These are phyloP conservation scores for Drosophila subobscura DNA, from an alignment of 1,140 invertebrate species.

Conservation along the genomic window DNA sequence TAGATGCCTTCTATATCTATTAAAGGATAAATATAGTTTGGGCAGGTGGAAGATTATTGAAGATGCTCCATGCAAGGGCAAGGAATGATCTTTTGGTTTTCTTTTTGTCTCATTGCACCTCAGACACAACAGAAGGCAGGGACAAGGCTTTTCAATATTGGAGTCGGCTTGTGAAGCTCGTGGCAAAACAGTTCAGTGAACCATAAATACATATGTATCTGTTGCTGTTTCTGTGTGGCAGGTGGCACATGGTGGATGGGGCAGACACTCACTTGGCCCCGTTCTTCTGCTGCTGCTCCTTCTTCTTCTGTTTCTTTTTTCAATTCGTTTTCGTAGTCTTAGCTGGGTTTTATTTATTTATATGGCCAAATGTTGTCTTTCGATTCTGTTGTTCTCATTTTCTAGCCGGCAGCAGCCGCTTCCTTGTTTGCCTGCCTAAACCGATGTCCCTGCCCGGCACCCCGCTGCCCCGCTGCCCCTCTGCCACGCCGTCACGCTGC, in stretches of 20 bases:
- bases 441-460: neutral
- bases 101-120: too few species aligned
- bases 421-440: conserved; percentile 24
- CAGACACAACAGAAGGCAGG: too few species aligned
- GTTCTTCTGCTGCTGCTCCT: conserved; percentile 9
- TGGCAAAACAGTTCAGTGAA: conserved; percentile 45
- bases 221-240: neutral
- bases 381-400: conserved; percentile 55
- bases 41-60: too few species aligned
- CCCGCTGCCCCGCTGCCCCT: neutral
- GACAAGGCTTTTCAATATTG: too few species aligned
- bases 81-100: too few species aligned
- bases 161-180: neutral
- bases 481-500: conserved; percentile 27
- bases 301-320: conserved; percentile 21
- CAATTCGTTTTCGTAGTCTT: conserved; percentile 63
- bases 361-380: conserved; percentile 73
- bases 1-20: too few species aligned
- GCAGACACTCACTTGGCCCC: conserved; percentile 54
- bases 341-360: conserved; percentile 66
- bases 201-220: conserved; percentile 27
- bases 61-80: too few species aligned
- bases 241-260: conserved; percentile 26
- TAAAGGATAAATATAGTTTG: too few species aligned
- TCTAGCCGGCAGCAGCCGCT: conserved; percentile 39